Base-by-base conservation (phyloP, 2,113 vertebrate species). In the Macquaria ambigua region DNA sequence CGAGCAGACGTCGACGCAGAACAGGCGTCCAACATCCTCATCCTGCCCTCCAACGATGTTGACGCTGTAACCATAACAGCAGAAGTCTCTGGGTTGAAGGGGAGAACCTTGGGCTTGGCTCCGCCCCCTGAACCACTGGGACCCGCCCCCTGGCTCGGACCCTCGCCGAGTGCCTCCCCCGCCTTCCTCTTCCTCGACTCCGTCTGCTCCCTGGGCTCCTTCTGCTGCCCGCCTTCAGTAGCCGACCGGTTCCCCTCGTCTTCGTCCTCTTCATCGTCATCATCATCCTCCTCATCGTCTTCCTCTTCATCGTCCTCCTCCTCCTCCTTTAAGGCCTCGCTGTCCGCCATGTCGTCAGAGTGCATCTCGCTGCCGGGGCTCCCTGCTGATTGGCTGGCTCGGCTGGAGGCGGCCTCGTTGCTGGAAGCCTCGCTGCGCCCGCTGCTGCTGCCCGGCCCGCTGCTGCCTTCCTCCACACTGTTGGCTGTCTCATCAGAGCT, bases 401-500 rank as follows among this genome's bases (percentile, higher is more conserved):
- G 94, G 73, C 98, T 99, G 67, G 98, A 99, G 88, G 98, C 98
- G 9, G 97, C 98, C 71, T 99, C 98, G 6, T 99, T 98, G 92
- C 98, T 99, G 87, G 98, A 99, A 56, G 97, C 98, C 39, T 99
- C 98, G 41, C 98, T 99, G 84, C 95, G 97, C 0, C 98, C 98
- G 52, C 98, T 99, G 94, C 97, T 99, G 91, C 98, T 98, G 34
- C 98, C 98, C 23, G 98, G 97, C n/a, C 98, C 97, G 7, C 98
- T 99, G 92, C 98, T 99, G 91, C 97, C 98, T 82, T 99, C 98
- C 93, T 99, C 98, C n/a, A 97, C 98, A 15, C 98, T 99, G 93
- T 99, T 99, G 14, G 97, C 98, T 39, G 98, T 99, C 94, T 99
- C 98, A 15, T 99, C 98, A 1, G 98, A 99, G 95, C 98, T 99